Conservation (phyloP, 2,113 vertebrate species). For the Cyprinus carpio region DNA sequence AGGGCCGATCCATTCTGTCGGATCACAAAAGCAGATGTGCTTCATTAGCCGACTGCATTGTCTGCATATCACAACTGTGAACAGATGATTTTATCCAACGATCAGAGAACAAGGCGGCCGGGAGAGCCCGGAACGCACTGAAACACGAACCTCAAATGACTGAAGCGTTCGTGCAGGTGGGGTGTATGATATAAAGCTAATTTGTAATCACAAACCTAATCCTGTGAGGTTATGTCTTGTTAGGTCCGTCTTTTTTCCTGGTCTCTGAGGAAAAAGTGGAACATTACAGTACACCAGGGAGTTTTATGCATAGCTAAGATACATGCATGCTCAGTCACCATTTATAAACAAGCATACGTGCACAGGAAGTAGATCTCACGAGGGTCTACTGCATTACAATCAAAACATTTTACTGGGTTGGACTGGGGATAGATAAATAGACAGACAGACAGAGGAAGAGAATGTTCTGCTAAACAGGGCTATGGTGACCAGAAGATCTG, state of each 20-base stretch:
- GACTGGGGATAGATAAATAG: conserved; percentile 47
- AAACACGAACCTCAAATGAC: conserved; percentile 56
- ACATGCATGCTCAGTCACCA: conserved; percentile 47
- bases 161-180: conserved; percentile 31
- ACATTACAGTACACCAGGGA: conserved; percentile 21
- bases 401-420: no score
- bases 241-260: conserved; percentile 53
- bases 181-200: conserved; percentile 35
- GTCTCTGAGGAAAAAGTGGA: conserved; percentile 26
- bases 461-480: conserved; percentile 55
- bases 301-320: conserved; percentile 18
- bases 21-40: conserved; percentile 99
- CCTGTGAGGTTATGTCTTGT: conserved; percentile 45
- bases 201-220: conserved; percentile 43
- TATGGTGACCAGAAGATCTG: conserved; percentile 61
- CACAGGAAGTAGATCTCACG: conserved; percentile 55
- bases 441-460: conserved; percentile 9
- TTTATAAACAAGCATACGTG: conserved; percentile 63
- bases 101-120: conserved; percentile 73
- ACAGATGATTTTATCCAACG: conserved; percentile 90
- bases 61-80: conserved; percentile 95
- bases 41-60: conserved; percentile 99
- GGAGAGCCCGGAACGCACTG: conserved; percentile 7
- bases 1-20: conserved; percentile 94
- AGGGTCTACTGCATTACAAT: no score